Evolutionary conservation across 2,113 vertebrate genomes (phyloP).

Genomic region (Meleagris gallopavo): DNA sequence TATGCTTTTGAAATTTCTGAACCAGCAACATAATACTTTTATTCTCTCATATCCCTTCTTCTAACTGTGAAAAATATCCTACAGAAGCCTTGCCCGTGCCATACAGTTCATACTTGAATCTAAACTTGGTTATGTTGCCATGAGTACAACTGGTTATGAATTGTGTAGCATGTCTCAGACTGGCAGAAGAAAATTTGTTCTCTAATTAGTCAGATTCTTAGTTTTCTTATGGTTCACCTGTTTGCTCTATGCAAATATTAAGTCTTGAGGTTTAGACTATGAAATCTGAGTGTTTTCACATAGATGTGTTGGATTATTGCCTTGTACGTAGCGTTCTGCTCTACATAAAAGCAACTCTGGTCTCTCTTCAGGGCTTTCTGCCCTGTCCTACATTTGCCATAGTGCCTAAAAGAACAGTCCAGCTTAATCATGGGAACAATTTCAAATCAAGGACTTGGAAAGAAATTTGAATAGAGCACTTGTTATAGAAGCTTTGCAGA

Average conservation of each 20-base stretch:
- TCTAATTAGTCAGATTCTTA: not conserved
- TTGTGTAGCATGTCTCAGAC: accelerated
- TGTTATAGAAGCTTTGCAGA: not conserved
- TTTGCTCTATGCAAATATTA: not conserved
- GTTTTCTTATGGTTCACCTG: not conserved
- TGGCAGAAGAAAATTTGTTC: not conserved
- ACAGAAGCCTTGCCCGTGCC: not conserved
- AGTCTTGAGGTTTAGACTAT: not conserved
- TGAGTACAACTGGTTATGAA: not conserved
- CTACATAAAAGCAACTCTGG: not conserved
- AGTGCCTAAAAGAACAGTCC: not conserved
- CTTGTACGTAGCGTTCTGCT: not conserved
- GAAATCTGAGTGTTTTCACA: not conserved
- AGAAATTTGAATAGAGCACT: not conserved
- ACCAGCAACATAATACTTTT: accelerated
- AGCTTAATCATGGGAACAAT: not conserved
- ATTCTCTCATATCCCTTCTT: not conserved
- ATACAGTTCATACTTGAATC: not conserved
- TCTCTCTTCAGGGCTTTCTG: not conserved
- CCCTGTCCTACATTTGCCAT: not conserved
- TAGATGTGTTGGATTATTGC: not conserved
- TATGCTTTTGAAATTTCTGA: not conserved
- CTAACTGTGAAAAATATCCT: not conserved
- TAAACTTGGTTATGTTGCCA: not conserved
- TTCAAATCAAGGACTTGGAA: not conserved